A percentile compares a stretch with the other conserved stretches of the same genome.
These are phyloP conservation scores for Ochotona princeps DNA, from an alignment of 2,113 vertebrate genomes.

Conservation along the genomic window DNA sequence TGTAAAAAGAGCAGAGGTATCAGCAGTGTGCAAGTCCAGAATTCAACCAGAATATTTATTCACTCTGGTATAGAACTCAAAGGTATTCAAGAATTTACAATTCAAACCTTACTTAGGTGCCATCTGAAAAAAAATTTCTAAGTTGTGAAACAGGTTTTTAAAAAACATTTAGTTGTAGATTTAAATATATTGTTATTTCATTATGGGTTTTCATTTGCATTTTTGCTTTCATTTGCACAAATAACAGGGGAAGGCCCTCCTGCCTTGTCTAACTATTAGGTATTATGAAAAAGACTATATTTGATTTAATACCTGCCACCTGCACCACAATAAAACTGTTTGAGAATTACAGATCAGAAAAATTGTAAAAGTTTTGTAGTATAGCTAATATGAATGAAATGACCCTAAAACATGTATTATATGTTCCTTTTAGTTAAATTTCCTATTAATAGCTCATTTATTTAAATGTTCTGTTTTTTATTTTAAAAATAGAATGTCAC, in stretches of 20 bases:
- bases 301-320: slow-evolving; percentile 24
- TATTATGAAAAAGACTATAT: slow-evolving; percentile 20
- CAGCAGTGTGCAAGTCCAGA: background rate
- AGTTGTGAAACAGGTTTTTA: background rate
- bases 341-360: slow-evolving; percentile 8
- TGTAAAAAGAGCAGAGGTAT: background rate
- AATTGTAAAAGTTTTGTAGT: background rate
- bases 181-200: background rate
- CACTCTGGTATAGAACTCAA: slow-evolving; percentile 16
- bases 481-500: slow-evolving; percentile 54
- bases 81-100: background rate
- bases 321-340: background rate
- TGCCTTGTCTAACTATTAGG: background rate
- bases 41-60: background rate
- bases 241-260: background rate
- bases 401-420: slow-evolving; percentile 51
- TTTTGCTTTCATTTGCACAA: slow-evolving; percentile 3
- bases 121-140: slow-evolving; percentile 17
- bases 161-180: background rate
- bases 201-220: background rate
- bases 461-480: slow-evolving; percentile 68
- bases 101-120: slow-evolving; percentile 23
- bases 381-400: slow-evolving; percentile 39
- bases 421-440: slow-evolving; percentile 55
- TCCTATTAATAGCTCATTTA: slow-evolving; percentile 35